Conservation (phyloP, 2,888 invertebrate genomes). For the Diadegma fenestrale region DNA sequence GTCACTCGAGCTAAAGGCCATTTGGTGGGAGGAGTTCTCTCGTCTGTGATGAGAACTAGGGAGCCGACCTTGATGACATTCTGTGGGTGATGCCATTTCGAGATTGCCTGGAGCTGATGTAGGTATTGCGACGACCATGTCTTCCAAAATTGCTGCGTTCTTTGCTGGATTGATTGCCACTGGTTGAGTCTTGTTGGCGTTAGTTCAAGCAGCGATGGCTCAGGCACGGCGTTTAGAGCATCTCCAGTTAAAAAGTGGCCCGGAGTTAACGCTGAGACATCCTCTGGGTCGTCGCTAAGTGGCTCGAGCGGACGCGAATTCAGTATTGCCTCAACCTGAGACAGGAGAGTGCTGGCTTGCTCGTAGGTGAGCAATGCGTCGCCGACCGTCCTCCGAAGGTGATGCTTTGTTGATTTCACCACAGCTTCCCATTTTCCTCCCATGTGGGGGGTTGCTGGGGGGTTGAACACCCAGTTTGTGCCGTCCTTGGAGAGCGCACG, state of each 20-base stretch:
- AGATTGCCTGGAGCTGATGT: constrained; percentile 19
- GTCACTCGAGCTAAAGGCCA: constrained; percentile 22
- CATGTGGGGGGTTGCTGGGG: constrained; percentile 74
- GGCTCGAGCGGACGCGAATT: constrained; percentile 74
- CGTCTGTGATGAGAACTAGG: constrained; percentile 4
- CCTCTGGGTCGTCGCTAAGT: constrained; percentile 69
- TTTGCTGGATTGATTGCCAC: constrained; percentile 16
- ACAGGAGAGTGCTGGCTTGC: constrained; percentile 73
- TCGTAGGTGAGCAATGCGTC: constrained; percentile 71
- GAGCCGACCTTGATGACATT: constrained; percentile 11
- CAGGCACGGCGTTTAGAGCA: constrained; percentile 67
- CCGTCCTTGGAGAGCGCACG: constrained; percentile 47
- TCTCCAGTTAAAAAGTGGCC: constrained; percentile 75
- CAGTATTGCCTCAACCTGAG: constrained; percentile 73
- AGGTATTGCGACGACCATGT: constrained; percentile 1
- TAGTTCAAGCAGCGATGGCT: constrained; percentile 40
- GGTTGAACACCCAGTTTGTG: constrained; percentile 73
- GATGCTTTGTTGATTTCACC: constrained; percentile 73
- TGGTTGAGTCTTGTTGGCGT: not conserved
- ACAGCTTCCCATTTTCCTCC: constrained; percentile 77
- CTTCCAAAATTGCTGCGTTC: constrained; percentile 1
- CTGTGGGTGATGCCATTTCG: constrained; percentile 15
- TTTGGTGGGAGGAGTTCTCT: constrained; percentile 11
- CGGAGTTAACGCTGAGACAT: constrained; percentile 72
- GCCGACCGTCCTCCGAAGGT: constrained; percentile 68